Evolutionary conservation across 2,888 invertebrate species (phyloP), one percentile per base, ranked within the genome.

Genomic region (Cheilosia soror): DNA sequence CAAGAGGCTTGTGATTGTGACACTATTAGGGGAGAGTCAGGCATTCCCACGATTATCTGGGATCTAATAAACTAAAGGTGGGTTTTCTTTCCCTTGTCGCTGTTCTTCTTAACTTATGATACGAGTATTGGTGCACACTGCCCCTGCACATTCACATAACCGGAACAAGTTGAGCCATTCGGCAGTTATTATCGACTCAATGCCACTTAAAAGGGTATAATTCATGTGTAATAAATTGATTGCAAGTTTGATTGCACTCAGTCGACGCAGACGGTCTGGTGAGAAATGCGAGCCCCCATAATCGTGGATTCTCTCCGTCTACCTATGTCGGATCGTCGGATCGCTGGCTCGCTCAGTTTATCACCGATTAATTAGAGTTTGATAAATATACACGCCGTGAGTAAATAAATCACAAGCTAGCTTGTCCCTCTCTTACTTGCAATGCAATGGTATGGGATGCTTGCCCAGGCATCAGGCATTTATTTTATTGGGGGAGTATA

Each of bases 311-410:
- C 44, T 31, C 49, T 27, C 33, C 2, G 55, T 37, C 29, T 4
- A 20, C 47, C 15, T 25, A 66, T 47, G 33, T 37, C 15, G 51
- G 51, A 20, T 20, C 20, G 20, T 69, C 31, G 42, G 79, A 78
- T 42, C 60, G 53, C 49, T 62, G 57, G 53, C 57, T 47, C 27
- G 84, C 44, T 92, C 91, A 90, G 91, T 92, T 92, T 92, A 92
- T 92, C 92, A 92, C 91, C 92, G 92, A 92, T 92, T 92, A 92
- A 92, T 92, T 92, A 92, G 92, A 92, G 92, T 91, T 92, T 92
- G 92, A 92, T 92, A 92, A 92, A 92, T 92, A 92, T 89, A 90
- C 92, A 91, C 92, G 92, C 91, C 92, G 92, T 91, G 91, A 91
- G 92, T 92, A 91, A 92, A 92, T 92, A 92, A 92, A 92, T 92